These are phyloP conservation scores for Spinibarbus caldwelli DNA, from an alignment of 2,797 vertebrate genomes.

Conservation along the genomic window DNA sequence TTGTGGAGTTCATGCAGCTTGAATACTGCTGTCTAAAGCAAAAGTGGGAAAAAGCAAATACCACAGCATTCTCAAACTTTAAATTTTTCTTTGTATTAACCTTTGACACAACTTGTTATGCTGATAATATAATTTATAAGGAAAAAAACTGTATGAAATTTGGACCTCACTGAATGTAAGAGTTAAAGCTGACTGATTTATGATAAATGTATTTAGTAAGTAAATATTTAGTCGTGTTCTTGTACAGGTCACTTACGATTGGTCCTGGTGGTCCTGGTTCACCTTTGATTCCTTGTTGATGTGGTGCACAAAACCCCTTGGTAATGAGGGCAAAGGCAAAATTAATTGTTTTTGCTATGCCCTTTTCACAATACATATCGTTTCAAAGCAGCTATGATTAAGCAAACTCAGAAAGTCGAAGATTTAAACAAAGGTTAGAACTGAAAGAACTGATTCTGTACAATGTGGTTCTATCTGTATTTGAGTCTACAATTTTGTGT, in stretches of 20 bases:
- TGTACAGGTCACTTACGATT: slow-evolving; percentile 77
- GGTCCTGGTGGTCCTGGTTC: slow-evolving; percentile 84
- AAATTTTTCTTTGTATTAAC: not conserved
- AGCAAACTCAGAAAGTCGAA: not conserved
- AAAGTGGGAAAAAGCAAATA: not conserved
- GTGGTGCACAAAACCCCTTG: slow-evolving; percentile 70
- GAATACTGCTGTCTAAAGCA: not conserved
- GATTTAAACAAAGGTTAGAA: not conserved
- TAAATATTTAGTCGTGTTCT: not conserved
- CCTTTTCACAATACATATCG: not conserved
- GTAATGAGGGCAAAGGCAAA: slow-evolving; percentile 36
- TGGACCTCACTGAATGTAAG: not conserved
- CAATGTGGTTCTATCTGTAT: not conserved
- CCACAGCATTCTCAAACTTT: not conserved
- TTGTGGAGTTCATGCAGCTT: not conserved
- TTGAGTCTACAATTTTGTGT: not conserved
- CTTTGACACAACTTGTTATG: not conserved
- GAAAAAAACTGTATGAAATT: not conserved
- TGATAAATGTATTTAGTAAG: not conserved
- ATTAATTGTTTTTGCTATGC: not conserved
- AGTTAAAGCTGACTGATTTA: not conserved
- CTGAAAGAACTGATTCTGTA: not conserved
- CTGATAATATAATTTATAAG: not conserved
- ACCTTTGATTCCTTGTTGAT: slow-evolving; percentile 82
- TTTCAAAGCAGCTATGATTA: too few relatives aligned